Evolutionary conservation across 2,888 invertebrate species (phyloP).

Genomic region (Eumacrocentrus americanus): DNA sequence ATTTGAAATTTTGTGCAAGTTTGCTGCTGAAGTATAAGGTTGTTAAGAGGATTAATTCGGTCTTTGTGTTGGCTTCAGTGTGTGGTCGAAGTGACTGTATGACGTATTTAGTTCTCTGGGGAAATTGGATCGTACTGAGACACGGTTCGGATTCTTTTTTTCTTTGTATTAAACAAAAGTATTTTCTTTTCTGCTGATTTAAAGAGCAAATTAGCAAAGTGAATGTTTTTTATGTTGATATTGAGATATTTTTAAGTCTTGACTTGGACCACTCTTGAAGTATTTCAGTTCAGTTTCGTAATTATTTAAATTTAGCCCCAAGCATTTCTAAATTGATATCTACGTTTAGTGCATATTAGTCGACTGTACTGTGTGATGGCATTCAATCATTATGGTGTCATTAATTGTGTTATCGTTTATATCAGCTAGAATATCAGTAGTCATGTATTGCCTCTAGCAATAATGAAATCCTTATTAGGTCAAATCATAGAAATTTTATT

Average conservation of each 20-base stretch:
- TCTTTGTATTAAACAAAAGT: too few species aligned
- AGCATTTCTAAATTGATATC: background rate
- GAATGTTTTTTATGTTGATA: background rate
- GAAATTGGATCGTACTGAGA: slow-evolving; percentile 8
- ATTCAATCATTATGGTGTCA: background rate
- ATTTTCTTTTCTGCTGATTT: too few species aligned
- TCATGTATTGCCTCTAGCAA: too few species aligned
- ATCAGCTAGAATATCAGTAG: too few species aligned
- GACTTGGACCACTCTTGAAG: background rate
- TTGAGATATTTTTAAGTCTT: background rate
- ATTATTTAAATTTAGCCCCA: background rate
- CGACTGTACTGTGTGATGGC: background rate
- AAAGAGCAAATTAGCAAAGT: too few species aligned
- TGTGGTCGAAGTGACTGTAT: slow-evolving; percentile 9
- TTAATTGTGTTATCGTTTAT: background rate
- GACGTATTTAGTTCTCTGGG: slow-evolving; percentile 1
- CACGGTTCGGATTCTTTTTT: background rate
- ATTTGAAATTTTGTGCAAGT: slow-evolving; percentile 1
- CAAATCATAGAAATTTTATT: too few species aligned
- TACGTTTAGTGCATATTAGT: background rate
- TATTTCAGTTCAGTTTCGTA: background rate
- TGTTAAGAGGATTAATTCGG: slow-evolving; percentile 10
- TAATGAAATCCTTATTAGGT: too few species aligned
- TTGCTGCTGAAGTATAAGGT: too few species aligned
- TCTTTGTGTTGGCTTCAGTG: slow-evolving; percentile 20